Percentiles rank a stretch among this genome's conserved stretches.
Conservation (phyloP, 2,797 vertebrate species). For the Danio choprae region DNA sequence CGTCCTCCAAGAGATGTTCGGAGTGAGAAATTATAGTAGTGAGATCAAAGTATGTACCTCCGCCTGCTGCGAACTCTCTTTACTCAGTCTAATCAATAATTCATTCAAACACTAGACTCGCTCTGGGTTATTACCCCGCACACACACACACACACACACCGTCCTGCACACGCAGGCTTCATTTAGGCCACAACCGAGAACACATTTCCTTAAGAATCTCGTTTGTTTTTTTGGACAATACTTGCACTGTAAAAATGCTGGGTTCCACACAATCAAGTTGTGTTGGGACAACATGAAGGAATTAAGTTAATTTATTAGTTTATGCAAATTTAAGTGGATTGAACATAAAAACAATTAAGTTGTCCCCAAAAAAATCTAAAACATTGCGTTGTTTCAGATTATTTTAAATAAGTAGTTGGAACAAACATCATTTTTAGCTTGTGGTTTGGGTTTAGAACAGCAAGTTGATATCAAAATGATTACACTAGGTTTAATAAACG, state of each 20-base stretch:
- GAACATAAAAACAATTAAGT: too few relatives aligned
- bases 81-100: conserved; percentile 57
- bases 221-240: too few relatives aligned
- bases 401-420: too few relatives aligned
- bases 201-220: neutral
- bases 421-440: too few relatives aligned
- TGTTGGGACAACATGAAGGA: too few relatives aligned
- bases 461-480: neutral
- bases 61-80: conserved; percentile 40
- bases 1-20: conserved; percentile 31
- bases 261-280: too few relatives aligned
- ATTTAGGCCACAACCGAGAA: neutral
- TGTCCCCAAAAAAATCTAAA: too few relatives aligned
- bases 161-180: neutral
- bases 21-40: conserved; percentile 49
- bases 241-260: too few relatives aligned
- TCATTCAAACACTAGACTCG: conserved; percentile 49
- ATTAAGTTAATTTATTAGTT: too few relatives aligned
- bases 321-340: too few relatives aligned
- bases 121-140: conserved; percentile 53
- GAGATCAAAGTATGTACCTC: conserved; percentile 57
- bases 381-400: too few relatives aligned
- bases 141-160: conserved; percentile 30
- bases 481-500: neutral
- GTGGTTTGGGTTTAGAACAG: neutral